A percentile compares a stretch with the other conserved stretches of the same genome.
Evolutionary conservation across 2,113 vertebrate genomes (phyloP).

Genomic region (Protobothrops flavoviridis): DNA sequence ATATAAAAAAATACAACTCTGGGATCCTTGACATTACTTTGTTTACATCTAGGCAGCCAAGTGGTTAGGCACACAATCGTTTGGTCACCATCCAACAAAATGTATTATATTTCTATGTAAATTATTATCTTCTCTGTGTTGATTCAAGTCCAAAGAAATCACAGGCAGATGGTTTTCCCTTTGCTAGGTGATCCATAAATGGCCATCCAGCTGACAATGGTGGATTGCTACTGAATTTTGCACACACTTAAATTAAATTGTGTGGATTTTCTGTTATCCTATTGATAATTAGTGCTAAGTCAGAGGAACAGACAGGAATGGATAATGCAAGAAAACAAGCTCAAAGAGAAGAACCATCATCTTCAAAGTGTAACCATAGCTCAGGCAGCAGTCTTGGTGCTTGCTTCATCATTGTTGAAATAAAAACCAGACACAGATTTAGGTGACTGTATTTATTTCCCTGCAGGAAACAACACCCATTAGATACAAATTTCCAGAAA

Average conservation of each 20-base stretch:
- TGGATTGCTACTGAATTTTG: neutral
- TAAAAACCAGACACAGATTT: neutral
- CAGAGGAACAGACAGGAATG: neutral
- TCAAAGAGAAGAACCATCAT: neutral
- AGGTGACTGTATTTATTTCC: neutral
- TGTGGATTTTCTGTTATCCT: neutral
- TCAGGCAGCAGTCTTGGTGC: neutral
- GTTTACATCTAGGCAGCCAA: neutral
- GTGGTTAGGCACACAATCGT: neutral
- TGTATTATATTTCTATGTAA: neutral
- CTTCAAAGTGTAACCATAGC: neutral
- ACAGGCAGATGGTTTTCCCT: neutral
- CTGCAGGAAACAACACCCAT: neutral
- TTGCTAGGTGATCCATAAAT: neutral
- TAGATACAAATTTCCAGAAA: neutral
- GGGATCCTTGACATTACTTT: neutral
- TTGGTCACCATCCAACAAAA: neutral
- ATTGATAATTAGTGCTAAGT: neutral
- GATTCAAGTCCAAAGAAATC: neutral
- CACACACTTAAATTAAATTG: neutral
- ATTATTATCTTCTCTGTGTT: neutral
- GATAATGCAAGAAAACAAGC: neutral
- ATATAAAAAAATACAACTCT: neutral
- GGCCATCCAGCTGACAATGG: neutral
- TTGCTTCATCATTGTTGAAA: neutral